Evolutionary conservation across 2,113 vertebrate genomes (phyloP).

Genomic region (Cyprinodon variegatus): DNA sequence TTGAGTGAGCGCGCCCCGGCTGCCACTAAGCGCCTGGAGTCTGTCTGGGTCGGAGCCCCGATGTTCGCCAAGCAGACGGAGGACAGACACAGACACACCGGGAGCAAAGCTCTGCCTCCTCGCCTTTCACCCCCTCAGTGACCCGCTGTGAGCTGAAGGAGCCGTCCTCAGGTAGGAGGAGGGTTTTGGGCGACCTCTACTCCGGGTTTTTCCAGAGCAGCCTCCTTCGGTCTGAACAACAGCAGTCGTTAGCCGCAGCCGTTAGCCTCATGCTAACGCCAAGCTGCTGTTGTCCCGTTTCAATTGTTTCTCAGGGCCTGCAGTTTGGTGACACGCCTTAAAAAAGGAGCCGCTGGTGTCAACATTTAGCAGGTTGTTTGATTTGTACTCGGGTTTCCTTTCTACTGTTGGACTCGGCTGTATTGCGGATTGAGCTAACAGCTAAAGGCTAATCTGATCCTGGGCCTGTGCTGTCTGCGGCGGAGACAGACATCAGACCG

Average conservation of each 20-base stretch:
- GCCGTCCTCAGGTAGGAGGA: constrained; percentile 70
- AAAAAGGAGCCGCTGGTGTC: neutral
- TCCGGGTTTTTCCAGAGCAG: constrained; percentile 28
- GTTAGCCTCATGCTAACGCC: constrained; percentile 56
- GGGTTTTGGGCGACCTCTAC: constrained; percentile 18
- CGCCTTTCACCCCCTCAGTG: neutral
- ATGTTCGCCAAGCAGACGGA: constrained; percentile 55
- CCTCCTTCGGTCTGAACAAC: constrained; percentile 60
- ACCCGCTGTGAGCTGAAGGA: constrained; percentile 44
- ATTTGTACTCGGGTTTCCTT: neutral
- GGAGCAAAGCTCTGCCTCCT: constrained; percentile 12
- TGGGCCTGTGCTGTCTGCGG: constrained; percentile 52
- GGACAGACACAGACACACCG: constrained; percentile 49
- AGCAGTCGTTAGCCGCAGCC: constrained; percentile 66
- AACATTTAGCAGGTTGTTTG: neutral
- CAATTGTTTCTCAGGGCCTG: neutral
- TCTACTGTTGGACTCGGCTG: neutral
- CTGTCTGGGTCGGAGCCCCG: constrained; percentile 60
- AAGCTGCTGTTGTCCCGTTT: neutral
- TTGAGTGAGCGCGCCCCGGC: constrained; percentile 74
- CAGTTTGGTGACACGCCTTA: neutral
- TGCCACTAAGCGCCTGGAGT: constrained; percentile 74
- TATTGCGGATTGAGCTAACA: constrained; percentile 25
- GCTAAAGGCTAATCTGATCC: constrained; percentile 37
- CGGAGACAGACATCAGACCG: neutral